Conservation (phyloP, 1,140 invertebrate genomes). For the Tetramorium alpestre region DNA sequence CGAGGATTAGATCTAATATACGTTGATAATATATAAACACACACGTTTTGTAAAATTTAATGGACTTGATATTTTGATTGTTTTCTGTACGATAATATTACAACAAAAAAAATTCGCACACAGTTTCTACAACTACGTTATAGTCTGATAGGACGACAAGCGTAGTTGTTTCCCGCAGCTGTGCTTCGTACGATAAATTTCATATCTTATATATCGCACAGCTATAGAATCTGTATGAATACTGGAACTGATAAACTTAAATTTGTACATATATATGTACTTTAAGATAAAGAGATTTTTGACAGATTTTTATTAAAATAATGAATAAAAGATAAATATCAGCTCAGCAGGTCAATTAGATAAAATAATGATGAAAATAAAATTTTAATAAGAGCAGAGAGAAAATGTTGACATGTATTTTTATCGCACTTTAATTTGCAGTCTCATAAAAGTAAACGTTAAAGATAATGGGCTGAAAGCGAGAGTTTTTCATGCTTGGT, state of each 20-base stretch:
- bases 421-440: not conserved
- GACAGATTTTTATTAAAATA: not conserved
- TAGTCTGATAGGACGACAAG: not conserved
- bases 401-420: not conserved
- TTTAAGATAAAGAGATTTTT: not conserved
- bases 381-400: not conserved
- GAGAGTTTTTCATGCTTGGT: slow-evolving; percentile 16
- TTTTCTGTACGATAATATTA: not conserved
- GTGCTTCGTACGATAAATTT: not conserved
- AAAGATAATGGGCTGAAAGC: not conserved
- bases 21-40: not conserved
- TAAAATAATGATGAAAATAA: not conserved
- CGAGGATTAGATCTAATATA: not conserved
- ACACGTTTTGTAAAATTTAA: not conserved
- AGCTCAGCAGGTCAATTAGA: too few relatives aligned
- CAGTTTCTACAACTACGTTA: not conserved
- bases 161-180: not conserved
- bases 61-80: not conserved
- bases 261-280: too few relatives aligned
- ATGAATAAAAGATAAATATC: not conserved
- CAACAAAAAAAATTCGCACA: not conserved
- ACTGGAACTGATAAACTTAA: not conserved
- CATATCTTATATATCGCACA: not conserved
- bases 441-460: not conserved
- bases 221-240: not conserved